Percentiles rank a stretch among this genome's conserved stretches.
phyloP scores from a whole-genome alignment of 2,888 invertebrate genomes.

The Andricus quercusramuli region DNA sequence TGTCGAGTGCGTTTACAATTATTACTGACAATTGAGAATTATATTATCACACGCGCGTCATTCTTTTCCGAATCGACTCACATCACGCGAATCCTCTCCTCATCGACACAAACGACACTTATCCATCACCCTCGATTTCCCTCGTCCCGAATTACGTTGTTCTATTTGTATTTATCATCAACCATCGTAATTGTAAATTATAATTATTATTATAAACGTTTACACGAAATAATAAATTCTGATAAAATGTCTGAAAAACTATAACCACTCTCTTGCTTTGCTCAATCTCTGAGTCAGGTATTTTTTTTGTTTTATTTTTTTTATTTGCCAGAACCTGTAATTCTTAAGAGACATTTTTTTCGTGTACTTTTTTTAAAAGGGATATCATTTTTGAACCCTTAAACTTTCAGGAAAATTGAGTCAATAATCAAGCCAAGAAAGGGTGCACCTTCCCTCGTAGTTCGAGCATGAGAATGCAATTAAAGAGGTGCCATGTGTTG shows the following conservation, averaged over 20 bases:
- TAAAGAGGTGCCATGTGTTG: neutral
- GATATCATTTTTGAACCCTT: too few relatives aligned
- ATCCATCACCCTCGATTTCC: conserved; percentile 54
- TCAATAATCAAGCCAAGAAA: too few relatives aligned
- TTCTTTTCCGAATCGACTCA: conserved; percentile 44
- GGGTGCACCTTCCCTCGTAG: too few relatives aligned
- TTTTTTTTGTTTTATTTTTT: neutral
- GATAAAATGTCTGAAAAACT: conserved; percentile 77
- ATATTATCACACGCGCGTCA: conserved; percentile 44
- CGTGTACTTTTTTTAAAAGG: conserved; percentile 6
- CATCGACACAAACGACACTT: conserved; percentile 41
- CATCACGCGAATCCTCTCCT: conserved; percentile 42
- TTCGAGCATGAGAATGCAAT: too few relatives aligned
- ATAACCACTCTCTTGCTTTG: conserved; percentile 46
- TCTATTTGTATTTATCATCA: conserved; percentile 79
- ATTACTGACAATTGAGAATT: conserved; percentile 35
- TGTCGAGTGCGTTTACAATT: conserved; percentile 31
- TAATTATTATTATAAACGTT: conserved; percentile 79
- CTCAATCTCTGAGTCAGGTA: conserved; percentile 13
- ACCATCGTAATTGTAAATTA: conserved; percentile 79
- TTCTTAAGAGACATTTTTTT: conserved; percentile 7
- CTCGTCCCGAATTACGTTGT: conserved; percentile 74
- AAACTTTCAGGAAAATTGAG: too few relatives aligned
- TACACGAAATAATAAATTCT: conserved; percentile 79
- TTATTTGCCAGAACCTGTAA: neutral